Percentiles rank a stretch among this genome's conserved stretches.
These are phyloP conservation scores for Drosophila suzukii DNA, from an alignment of 1,140 invertebrate species.

Conservation along the genomic window DNA sequence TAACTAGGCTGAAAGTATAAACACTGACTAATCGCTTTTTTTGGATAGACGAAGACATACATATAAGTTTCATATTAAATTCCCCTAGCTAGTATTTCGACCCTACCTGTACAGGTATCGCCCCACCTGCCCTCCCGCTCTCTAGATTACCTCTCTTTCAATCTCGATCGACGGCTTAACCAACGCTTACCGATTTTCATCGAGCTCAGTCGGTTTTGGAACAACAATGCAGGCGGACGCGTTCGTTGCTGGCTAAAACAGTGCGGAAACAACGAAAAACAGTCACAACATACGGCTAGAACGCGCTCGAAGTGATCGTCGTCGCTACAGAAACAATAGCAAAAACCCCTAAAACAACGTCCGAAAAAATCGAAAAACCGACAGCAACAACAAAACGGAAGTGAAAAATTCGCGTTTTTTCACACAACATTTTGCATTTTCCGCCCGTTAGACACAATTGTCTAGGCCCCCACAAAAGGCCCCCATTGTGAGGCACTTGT, in stretches of 20 bases:
- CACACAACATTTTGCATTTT: conserved; percentile 80
- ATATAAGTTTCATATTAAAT: background rate
- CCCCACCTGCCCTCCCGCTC: conserved; percentile 25
- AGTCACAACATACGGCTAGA: conserved; percentile 27
- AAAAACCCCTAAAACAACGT: conserved; percentile 19
- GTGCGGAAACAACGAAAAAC: conserved; percentile 3
- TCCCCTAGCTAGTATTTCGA: background rate
- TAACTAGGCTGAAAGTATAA: background rate
- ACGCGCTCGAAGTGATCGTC: conserved; percentile 69
- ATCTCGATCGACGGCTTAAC: conserved; percentile 50
- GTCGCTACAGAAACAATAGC: conserved; percentile 18
- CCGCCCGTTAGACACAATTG: conserved; percentile 72
- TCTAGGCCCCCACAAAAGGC: conserved; percentile 64
- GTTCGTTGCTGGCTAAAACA: conserved; percentile 63
- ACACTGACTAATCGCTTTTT: too few species aligned
- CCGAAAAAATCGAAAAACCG: conserved; percentile 33
- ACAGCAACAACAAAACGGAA: conserved; percentile 66
- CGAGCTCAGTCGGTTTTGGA: conserved; percentile 63
- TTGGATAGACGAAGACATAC: background rate
- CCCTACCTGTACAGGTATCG: conserved; percentile 9
- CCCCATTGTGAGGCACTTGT: conserved; percentile 69
- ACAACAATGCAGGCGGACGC: conserved; percentile 80
- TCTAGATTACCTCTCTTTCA: conserved; percentile 36
- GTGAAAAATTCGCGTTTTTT: conserved; percentile 80
- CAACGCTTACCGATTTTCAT: conserved; percentile 63